Evolutionary conservation across 1,140 invertebrate genomes (phyloP).

Genomic region (Bombus soroeensis): DNA sequence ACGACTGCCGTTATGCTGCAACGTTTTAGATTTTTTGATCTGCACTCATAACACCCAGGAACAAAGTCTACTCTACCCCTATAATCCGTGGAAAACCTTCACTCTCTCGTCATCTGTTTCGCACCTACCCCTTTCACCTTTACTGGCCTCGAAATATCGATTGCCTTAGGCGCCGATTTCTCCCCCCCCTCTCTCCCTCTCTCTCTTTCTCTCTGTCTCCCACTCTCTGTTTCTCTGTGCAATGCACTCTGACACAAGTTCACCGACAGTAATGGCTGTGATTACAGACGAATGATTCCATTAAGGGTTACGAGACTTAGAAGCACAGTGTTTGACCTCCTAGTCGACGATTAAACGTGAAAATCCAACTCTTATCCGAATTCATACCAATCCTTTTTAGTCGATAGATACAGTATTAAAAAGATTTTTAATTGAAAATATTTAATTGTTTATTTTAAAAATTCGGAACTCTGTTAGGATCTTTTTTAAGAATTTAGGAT

Average conservation of each 20-base stretch:
- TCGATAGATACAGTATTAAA: neutral
- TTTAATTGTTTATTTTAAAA: no score
- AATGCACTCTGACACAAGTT: constrained; percentile 50
- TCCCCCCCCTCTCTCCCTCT: neutral
- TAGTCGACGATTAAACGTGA: constrained; percentile 6
- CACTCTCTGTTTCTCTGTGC: constrained; percentile 16
- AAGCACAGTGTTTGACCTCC: constrained; percentile 52
- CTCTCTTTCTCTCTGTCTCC: no score
- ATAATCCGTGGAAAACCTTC: constrained; percentile 69
- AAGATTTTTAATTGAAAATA: no score
- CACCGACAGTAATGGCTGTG: constrained; percentile 63
- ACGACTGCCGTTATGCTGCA: neutral
- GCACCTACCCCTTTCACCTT: constrained; percentile 69
- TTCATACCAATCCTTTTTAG: neutral
- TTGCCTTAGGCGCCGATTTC: constrained; percentile 59
- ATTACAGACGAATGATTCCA: constrained; percentile 67
- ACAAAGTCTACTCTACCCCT: constrained; percentile 61
- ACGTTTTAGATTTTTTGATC: constrained; percentile 56
- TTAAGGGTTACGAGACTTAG: constrained; percentile 61
- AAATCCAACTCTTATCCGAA: neutral
- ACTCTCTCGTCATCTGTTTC: constrained; percentile 62
- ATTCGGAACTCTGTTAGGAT: no score
- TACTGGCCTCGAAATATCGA: constrained; percentile 68
- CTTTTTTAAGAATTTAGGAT: no score
- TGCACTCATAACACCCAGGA: constrained; percentile 45